These are phyloP conservation scores for Spinus pinus DNA, from an alignment of 2,797 vertebrate species.

Conservation along the genomic window DNA sequence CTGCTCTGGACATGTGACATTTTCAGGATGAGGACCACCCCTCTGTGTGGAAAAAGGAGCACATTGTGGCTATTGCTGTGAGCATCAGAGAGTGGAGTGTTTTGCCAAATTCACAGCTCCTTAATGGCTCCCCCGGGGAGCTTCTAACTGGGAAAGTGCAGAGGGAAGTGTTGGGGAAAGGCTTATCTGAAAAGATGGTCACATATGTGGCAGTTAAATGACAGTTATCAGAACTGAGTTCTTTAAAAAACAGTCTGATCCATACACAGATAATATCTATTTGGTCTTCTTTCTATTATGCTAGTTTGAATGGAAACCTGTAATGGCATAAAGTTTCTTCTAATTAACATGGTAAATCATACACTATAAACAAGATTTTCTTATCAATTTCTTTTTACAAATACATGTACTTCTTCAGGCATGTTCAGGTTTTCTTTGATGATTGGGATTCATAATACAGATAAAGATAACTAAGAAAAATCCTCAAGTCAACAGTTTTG, in stretches of 20 bases:
- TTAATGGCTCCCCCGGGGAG: neutral
- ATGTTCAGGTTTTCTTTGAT: neutral
- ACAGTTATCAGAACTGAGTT: neutral
- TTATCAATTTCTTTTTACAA: neutral
- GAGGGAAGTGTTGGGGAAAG: neutral
- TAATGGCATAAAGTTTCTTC: neutral
- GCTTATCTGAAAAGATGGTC: neutral
- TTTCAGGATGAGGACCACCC: neutral
- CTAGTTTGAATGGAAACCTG: neutral
- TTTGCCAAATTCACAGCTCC: neutral
- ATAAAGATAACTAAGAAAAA: neutral
- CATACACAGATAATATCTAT: neutral
- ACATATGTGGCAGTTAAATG: neutral
- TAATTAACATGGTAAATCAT: neutral
- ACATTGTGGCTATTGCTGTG: neutral
- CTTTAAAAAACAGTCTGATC: neutral
- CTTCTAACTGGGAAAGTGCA: neutral
- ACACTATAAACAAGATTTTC: neutral
- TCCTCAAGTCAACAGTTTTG: neutral
- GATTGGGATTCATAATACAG: neutral
- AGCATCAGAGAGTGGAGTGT: neutral
- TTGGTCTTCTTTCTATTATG: neutral
- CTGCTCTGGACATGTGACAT: neutral
- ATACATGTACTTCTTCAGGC: neutral
- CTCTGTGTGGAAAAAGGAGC: neutral